Evolutionary conservation across 2,113 vertebrate species (phyloP).

Genomic region (Pedionomus torquatus): DNA sequence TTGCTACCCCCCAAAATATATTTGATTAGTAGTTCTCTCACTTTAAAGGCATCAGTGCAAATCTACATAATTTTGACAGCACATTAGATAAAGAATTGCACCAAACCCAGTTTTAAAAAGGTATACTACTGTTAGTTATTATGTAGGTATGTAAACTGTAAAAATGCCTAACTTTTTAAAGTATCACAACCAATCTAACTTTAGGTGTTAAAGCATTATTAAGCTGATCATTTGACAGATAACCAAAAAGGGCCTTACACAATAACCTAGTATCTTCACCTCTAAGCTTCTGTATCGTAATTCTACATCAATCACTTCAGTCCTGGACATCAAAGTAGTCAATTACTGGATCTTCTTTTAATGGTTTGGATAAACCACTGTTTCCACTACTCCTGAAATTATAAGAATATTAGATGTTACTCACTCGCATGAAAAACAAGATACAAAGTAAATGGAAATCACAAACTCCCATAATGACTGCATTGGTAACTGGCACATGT

Average conservation of each 20-base stretch:
- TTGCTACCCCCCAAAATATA: background rate
- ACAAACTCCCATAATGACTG: background rate
- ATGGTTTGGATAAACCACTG: conserved; percentile 79
- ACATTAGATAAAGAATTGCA: conserved; percentile 8
- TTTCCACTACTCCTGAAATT: conserved; percentile 78
- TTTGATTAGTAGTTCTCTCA: background rate
- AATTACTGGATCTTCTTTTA: conserved; percentile 88
- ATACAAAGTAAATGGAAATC: background rate
- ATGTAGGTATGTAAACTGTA: background rate
- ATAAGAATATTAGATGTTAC: conserved; percentile 40
- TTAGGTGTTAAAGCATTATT: background rate
- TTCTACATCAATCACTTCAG: conserved; percentile 62
- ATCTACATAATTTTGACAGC: background rate
- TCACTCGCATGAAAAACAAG: background rate
- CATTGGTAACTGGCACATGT: background rate
- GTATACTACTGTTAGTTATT: background rate
- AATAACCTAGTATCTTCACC: conserved; percentile 8
- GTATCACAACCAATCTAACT: background rate
- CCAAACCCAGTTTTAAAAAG: background rate
- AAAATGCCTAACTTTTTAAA: background rate
- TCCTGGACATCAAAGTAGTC: conserved; percentile 99
- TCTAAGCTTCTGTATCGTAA: background rate
- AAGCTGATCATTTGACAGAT: background rate
- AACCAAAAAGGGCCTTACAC: background rate
- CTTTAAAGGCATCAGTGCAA: background rate